These are phyloP conservation scores for Hirtodrosophila confusa DNA, from an alignment of 2,888 invertebrate species.

Conservation along the genomic window DNA sequence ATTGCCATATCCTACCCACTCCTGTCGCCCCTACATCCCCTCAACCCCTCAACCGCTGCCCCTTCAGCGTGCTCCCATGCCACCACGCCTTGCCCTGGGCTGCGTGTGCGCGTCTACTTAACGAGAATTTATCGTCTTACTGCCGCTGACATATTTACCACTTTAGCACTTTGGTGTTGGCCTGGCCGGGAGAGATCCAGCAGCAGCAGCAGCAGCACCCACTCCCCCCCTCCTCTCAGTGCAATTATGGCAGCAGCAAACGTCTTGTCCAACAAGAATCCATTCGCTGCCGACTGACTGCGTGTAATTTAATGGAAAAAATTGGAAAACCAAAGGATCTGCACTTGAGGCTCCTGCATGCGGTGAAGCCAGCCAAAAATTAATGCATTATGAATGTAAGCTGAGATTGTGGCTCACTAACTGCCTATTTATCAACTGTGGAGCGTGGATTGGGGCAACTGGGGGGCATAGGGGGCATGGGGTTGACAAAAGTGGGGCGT, in stretches of 20 bases:
- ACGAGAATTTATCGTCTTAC: constrained; percentile 76
- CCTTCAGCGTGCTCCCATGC: constrained; percentile 1
- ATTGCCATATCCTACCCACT: constrained; percentile 45
- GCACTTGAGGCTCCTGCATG: constrained; percentile 50
- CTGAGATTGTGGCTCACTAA: constrained; percentile 50
- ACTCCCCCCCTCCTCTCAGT: constrained; percentile 8
- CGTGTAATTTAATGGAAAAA: constrained; percentile 77
- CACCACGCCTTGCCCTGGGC: constrained; percentile 16
- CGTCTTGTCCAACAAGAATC: constrained; percentile 47
- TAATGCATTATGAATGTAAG: constrained; percentile 74
- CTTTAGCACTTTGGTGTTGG: constrained; percentile 66
- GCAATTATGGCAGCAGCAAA: constrained; percentile 58
- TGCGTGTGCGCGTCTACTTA: constrained; percentile 80
- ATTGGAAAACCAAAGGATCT: constrained; percentile 33
- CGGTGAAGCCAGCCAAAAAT: constrained; percentile 53
- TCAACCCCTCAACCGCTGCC: no score
- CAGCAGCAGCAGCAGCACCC: not conserved
- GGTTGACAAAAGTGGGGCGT: not conserved
- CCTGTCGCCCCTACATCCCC: not conserved
- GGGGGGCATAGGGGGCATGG: not conserved
- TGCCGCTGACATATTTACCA: constrained; percentile 81
- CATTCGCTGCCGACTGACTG: constrained; percentile 38
- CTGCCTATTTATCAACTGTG: constrained; percentile 68
- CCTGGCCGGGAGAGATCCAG: constrained; percentile 13
- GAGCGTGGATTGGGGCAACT: not conserved